phyloP scores from a whole-genome alignment of 2,888 invertebrate genomes.

The Bellardia pandia region DNA sequence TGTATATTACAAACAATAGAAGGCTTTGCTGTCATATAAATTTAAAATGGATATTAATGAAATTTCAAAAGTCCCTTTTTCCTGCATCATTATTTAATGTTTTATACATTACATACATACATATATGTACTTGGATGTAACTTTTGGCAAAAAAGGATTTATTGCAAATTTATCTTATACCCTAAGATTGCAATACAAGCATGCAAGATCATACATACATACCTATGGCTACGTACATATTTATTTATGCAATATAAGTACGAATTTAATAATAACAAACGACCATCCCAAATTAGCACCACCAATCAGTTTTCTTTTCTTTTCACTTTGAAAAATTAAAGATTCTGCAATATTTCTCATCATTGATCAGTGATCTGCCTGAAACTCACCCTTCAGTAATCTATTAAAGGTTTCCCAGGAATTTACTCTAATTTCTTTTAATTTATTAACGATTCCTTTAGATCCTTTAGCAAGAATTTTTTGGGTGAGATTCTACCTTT shows the following conservation, averaged over 20 bases:
- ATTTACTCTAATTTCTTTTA: slow-evolving; percentile 58
- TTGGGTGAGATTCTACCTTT: slow-evolving; percentile 60
- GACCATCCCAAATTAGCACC: slow-evolving; percentile 54
- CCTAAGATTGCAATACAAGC: neutral
- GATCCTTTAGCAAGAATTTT: slow-evolving; percentile 3
- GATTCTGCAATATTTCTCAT: slow-evolving; percentile 29
- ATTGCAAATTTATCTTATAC: slow-evolving; percentile 57
- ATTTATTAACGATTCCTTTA: slow-evolving; percentile 49
- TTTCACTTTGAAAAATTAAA: neutral
- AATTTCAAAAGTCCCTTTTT: slow-evolving; percentile 8
- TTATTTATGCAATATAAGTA: slow-evolving; percentile 11
- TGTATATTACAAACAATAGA: slow-evolving; percentile 52
- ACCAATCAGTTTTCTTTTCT: slow-evolving; percentile 50
- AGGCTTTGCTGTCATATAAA: slow-evolving; percentile 69
- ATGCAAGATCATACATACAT: too few relatives aligned
- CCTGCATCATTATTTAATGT: neutral
- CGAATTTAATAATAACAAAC: slow-evolving; percentile 6
- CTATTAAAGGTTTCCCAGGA: slow-evolving; percentile 25
- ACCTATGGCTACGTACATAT: neutral
- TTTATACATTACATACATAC: slow-evolving; percentile 14
- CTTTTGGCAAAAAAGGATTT: slow-evolving; percentile 63
- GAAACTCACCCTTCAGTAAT: slow-evolving; percentile 59
- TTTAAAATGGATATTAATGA: slow-evolving; percentile 52
- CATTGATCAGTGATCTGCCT: slow-evolving; percentile 35
- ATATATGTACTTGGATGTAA: too few relatives aligned